Percentiles rank a stretch among this genome's conserved stretches.
These are phyloP conservation scores for Cisticola juncidis DNA, from an alignment of 2,113 vertebrate genomes.

Conservation along the genomic window DNA sequence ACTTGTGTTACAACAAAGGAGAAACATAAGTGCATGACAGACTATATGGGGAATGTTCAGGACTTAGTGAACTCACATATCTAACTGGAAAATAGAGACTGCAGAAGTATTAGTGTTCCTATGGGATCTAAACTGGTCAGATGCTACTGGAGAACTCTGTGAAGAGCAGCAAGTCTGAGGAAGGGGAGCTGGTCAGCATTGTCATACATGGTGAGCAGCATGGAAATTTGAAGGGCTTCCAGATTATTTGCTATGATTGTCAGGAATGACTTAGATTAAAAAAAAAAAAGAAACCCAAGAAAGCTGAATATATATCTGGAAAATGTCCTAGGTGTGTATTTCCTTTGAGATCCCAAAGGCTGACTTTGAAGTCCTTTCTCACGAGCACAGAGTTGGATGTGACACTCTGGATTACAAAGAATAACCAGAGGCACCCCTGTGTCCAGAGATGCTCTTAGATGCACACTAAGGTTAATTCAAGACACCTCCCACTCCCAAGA, in stretches of 20 bases:
- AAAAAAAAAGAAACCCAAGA: background rate
- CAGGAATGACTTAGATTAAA: background rate
- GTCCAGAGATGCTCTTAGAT: background rate
- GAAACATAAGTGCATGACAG: background rate
- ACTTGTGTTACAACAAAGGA: background rate
- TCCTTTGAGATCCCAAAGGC: background rate
- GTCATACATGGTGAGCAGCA: background rate
- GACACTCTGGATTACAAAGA: background rate
- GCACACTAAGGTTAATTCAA: background rate
- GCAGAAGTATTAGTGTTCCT: background rate
- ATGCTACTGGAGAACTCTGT: background rate
- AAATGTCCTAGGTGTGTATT: background rate
- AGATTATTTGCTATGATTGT: background rate
- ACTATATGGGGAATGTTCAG: background rate
- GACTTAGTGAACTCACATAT: background rate
- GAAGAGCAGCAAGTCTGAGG: background rate
- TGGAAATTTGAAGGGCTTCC: background rate
- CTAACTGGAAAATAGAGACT: background rate
- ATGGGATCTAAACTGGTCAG: background rate
- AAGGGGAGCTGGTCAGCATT: background rate
- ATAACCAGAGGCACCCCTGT: background rate
- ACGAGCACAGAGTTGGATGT: background rate
- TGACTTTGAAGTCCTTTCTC: background rate
- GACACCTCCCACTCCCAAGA: background rate
- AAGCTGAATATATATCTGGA: background rate